phyloP scores from a whole-genome alignment of 2,113 vertebrate species.

The Actinemys pallida region DNA sequence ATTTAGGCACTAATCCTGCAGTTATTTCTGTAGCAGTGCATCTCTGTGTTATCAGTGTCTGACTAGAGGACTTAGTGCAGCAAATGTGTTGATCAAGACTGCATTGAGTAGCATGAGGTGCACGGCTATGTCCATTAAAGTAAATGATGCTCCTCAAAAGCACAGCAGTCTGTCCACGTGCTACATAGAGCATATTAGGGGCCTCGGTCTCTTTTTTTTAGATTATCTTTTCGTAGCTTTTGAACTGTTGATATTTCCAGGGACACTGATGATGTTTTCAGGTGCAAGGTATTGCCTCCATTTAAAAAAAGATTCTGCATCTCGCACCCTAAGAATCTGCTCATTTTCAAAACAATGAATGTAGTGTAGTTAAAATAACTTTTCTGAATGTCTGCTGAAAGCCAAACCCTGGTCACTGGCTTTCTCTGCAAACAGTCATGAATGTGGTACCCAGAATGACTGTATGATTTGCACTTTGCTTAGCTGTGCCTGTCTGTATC shows the following conservation, averaged over 20 bases:
- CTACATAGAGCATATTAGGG: background rate
- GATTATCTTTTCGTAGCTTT: background rate
- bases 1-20: background rate
- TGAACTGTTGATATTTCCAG: background rate
- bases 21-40: background rate
- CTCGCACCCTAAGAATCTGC: background rate
- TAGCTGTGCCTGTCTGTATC: background rate
- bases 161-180: background rate
- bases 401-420: background rate
- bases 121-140: background rate
- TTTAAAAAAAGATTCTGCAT: background rate
- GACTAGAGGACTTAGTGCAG: background rate
- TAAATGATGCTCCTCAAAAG: background rate
- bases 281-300: background rate
- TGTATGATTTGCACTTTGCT: background rate
- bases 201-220: fast-evolving
- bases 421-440: background rate
- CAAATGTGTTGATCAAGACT: background rate
- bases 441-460: background rate
- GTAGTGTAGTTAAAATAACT: background rate
- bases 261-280: background rate
- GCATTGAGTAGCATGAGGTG: background rate
- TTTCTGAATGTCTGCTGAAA: fast-evolving
- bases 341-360: background rate
- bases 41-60: background rate